Conservation (phyloP, 2,113 vertebrate genomes). For the Prinia subflava region DNA sequence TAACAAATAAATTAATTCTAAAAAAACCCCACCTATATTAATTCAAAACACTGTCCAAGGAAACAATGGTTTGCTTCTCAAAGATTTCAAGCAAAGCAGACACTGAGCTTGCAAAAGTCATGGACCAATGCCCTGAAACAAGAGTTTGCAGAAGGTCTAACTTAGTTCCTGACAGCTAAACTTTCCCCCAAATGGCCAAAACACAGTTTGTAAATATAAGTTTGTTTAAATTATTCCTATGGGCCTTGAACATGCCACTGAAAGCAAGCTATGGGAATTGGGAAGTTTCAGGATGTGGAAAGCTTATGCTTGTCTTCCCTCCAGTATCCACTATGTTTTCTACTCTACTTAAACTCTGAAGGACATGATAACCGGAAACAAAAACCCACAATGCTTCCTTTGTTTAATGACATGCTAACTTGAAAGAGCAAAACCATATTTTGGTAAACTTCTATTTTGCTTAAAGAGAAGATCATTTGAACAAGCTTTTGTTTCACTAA, state of each 20-base stretch:
- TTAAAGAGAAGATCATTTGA: neutral
- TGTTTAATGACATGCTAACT: neutral
- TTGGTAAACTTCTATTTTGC: neutral
- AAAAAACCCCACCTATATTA: neutral
- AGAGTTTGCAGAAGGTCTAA: neutral
- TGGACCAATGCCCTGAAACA: neutral
- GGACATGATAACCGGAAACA: neutral
- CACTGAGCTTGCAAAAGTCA: neutral
- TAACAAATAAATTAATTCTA: neutral
- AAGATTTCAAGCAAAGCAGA: neutral
- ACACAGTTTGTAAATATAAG: neutral
- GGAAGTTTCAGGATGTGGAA: neutral
- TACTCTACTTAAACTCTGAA: neutral
- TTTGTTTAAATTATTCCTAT: neutral
- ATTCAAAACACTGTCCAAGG: neutral
- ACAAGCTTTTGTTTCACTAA: constrained; percentile 1
- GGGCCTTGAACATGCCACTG: neutral
- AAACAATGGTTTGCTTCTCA: neutral
- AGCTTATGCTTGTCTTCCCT: neutral
- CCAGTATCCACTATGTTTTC: neutral
- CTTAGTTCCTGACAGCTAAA: neutral
- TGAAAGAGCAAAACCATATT: neutral
- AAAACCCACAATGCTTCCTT: neutral
- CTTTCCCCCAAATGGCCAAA: neutral
- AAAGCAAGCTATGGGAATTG: neutral